A percentile compares a stretch with the other conserved stretches of the same genome.
Evolutionary conservation across 2,113 vertebrate genomes (phyloP).

Genomic region (Thunnus thynnus): DNA sequence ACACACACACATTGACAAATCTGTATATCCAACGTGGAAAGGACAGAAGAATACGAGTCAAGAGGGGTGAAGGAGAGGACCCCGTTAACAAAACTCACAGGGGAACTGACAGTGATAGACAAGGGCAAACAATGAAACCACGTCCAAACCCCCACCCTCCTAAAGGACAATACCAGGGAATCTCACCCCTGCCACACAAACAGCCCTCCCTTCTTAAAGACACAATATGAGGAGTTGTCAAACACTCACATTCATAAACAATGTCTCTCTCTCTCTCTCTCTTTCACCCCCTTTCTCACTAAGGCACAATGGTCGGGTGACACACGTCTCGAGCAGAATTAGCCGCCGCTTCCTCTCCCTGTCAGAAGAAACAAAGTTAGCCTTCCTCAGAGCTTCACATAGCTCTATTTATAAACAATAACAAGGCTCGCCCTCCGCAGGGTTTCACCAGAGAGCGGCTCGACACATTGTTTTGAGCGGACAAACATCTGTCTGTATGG

Average conservation of each 20-base stretch:
- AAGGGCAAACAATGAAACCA: conserved; percentile 69
- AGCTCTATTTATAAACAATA: conserved; percentile 83
- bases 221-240: conserved; percentile 13
- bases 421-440: conserved; percentile 76
- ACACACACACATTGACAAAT: conserved; percentile 12
- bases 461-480: conserved; percentile 74
- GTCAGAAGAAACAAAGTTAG: conserved; percentile 82
- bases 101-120: conserved; percentile 56
- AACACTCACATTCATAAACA: conserved; percentile 63
- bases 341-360: conserved; percentile 83
- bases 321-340: conserved; percentile 83
- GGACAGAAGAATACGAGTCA: conserved; percentile 56
- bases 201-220: conserved; percentile 50
- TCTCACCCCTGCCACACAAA: conserved; percentile 60
- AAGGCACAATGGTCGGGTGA: conserved; percentile 80
- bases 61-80: conserved; percentile 58
- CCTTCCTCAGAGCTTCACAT: conserved; percentile 75
- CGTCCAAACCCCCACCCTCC: conserved; percentile 43
- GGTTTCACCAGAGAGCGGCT: conserved; percentile 58
- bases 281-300: conserved; percentile 22
- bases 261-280: conserved; percentile 35
- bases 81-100: conserved; percentile 56
- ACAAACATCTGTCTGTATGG: conserved; percentile 77
- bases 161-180: conserved; percentile 74
- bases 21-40: not conserved